Conservation (phyloP, 1,140 invertebrate genomes). For the Macrobrachium nipponense region DNA sequence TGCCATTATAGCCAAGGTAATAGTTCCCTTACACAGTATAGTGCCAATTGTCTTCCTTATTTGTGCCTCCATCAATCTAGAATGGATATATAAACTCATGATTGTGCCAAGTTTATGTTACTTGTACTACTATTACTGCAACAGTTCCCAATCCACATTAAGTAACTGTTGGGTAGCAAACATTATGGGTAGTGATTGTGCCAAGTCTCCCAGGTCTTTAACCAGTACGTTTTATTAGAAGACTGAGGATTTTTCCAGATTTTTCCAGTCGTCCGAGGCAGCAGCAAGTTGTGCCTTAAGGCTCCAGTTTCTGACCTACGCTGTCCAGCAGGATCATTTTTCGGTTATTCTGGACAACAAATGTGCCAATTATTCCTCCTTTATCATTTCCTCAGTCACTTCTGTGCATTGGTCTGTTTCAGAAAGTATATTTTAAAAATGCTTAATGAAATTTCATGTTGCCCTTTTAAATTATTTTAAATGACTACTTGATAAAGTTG, state of each 20-base stretch:
- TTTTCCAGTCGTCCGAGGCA: too few species aligned
- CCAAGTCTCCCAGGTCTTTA: constrained; percentile 8
- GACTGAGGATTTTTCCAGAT: too few species aligned
- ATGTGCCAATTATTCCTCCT: constrained; percentile 8
- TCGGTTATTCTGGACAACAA: not conserved
- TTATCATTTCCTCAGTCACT: not conserved
- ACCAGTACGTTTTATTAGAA: too few species aligned
- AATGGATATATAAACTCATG: constrained; percentile 7
- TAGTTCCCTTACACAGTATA: not conserved
- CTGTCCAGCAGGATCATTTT: too few species aligned
- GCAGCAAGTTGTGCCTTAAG: too few species aligned
- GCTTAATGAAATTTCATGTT: too few species aligned
- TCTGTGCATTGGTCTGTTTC: not conserved
- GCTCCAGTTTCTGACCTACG: not conserved
- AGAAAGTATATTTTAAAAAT: too few species aligned
- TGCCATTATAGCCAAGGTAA: too few species aligned
- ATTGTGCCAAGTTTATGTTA: constrained; percentile 14
- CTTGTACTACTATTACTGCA: not conserved
- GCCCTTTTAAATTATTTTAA: not conserved
- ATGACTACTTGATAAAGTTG: not conserved
- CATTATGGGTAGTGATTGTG: constrained; percentile 19
- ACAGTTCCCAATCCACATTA: not conserved
- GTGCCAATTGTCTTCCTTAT: not conserved
- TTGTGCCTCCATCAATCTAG: not conserved
- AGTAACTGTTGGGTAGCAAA: not conserved